Evolutionary conservation across 2,888 invertebrate species (phyloP).

Genomic region (Phoronis australis): DNA sequence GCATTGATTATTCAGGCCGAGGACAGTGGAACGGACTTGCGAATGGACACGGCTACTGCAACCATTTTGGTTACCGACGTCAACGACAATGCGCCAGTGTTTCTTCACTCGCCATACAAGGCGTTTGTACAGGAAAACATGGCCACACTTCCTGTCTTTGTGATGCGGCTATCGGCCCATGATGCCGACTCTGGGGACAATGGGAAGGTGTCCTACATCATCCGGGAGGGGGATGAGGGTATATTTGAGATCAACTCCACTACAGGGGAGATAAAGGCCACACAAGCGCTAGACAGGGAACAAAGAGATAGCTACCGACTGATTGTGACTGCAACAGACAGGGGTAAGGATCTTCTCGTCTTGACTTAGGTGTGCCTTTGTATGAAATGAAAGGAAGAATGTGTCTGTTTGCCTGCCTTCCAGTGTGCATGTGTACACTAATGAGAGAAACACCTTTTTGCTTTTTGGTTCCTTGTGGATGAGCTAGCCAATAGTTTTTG

Average conservation of each 20-base stretch:
- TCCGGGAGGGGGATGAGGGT: constrained; percentile 81
- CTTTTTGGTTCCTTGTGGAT: too few species aligned
- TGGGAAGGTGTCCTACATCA: constrained; percentile 85
- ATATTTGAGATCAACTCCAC: constrained; percentile 65
- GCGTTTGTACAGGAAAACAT: constrained; percentile 79
- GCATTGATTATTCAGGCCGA: constrained; percentile 79
- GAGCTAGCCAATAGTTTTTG: too few species aligned
- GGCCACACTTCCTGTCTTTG: constrained; percentile 51
- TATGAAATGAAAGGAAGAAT: too few species aligned
- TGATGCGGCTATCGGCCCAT: constrained; percentile 69
- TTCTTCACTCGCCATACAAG: constrained; percentile 88
- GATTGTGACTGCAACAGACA: constrained; percentile 79
- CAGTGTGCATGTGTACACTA: too few species aligned
- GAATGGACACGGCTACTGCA: constrained; percentile 69
- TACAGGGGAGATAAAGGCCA: constrained; percentile 62
- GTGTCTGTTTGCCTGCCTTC: too few species aligned
- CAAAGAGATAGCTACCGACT: constrained; percentile 74
- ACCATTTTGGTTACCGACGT: constrained; percentile 82
- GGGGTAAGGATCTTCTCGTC: constrained; percentile 59
- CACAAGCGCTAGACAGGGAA: constrained; percentile 75
- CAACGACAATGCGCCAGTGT: constrained; percentile 89
- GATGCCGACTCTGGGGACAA: constrained; percentile 88
- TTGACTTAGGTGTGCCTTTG: too few species aligned
- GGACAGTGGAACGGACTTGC: constrained; percentile 55
- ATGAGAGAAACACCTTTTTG: too few species aligned